These are phyloP conservation scores for Athripsodes cinereus DNA, from an alignment of 2,888 invertebrate genomes.

Conservation along the genomic window DNA sequence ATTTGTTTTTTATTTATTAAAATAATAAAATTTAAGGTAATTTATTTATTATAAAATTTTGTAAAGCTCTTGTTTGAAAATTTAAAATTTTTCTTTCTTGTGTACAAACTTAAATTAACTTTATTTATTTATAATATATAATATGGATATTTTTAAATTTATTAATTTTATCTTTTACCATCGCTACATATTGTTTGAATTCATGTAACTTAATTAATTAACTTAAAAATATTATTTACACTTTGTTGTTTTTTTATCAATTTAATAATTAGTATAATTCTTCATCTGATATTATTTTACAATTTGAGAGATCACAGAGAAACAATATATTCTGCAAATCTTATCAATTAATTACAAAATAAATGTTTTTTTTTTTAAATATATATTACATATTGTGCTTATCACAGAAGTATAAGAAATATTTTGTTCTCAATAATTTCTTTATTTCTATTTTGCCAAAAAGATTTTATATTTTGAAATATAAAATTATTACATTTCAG, in stretches of 20 bases:
- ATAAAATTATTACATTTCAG: too few relatives aligned
- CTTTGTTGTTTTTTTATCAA: too few relatives aligned
- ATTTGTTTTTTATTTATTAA: constrained; percentile 5
- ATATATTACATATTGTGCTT: constrained; percentile 1
- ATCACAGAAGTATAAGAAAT: constrained; percentile 27
- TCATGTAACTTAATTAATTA: too few relatives aligned
- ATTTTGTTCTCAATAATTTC: neutral
- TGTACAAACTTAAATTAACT: constrained; percentile 25
- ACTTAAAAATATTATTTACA: too few relatives aligned
- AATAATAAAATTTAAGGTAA: too few relatives aligned
- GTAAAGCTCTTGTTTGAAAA: constrained; percentile 26
- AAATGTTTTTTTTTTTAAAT: constrained; percentile 1
- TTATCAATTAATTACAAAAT: constrained; percentile 19
- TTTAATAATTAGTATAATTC: too few relatives aligned
- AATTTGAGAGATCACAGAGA: constrained; percentile 56
- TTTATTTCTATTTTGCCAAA: too few relatives aligned
- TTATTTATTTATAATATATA: constrained; percentile 18
- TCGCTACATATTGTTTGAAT: too few relatives aligned
- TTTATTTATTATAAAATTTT: constrained; percentile 22
- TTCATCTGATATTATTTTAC: too few relatives aligned
- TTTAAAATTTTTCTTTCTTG: constrained; percentile 22
- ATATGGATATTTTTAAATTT: constrained; percentile 21
- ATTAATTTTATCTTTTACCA: too few relatives aligned
- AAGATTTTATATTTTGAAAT: too few relatives aligned
- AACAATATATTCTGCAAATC: constrained; percentile 48